These are phyloP conservation scores for Tubulanus polymorphus DNA, from an alignment of 2,888 invertebrate species.

Conservation along the genomic window DNA sequence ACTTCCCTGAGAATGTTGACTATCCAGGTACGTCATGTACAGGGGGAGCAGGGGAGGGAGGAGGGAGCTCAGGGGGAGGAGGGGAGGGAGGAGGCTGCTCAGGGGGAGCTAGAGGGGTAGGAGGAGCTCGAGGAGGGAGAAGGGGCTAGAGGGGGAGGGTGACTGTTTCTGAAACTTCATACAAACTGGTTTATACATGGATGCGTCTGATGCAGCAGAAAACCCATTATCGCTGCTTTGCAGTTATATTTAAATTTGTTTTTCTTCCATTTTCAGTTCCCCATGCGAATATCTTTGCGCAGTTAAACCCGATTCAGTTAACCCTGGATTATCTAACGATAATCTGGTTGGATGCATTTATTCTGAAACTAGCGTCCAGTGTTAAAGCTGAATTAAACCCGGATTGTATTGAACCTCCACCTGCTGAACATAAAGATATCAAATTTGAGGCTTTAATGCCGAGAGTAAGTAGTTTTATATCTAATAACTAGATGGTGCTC, in stretches of 20 bases:
- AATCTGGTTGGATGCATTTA: conserved; percentile 91
- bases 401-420: conserved; percentile 3
- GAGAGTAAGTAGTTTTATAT: conserved; percentile 61
- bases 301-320: conserved; percentile 84
- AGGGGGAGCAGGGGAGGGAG: no score
- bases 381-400: conserved; percentile 31
- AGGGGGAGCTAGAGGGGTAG: no score
- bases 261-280: conserved; percentile 91
- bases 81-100: no score
- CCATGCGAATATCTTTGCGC: conserved; percentile 84
- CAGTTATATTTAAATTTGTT: no score
- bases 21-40: conserved; percentile 42
- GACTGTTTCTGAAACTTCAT: no score
- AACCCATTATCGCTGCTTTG: no score
- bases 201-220: no score
- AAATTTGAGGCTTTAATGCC: conserved; percentile 87
- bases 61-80: no score
- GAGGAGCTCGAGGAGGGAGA: no score
- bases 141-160: no score
- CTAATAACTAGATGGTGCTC: conserved; percentile 64
- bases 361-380: conserved; percentile 78
- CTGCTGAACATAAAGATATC: conserved; percentile 41
- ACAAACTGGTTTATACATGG: no score
- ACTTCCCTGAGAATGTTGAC: conserved; percentile 71
- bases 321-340: conserved; percentile 83